Evolutionary conservation across 2,888 invertebrate genomes (phyloP).

Genomic region (Mimas tiliae): DNA sequence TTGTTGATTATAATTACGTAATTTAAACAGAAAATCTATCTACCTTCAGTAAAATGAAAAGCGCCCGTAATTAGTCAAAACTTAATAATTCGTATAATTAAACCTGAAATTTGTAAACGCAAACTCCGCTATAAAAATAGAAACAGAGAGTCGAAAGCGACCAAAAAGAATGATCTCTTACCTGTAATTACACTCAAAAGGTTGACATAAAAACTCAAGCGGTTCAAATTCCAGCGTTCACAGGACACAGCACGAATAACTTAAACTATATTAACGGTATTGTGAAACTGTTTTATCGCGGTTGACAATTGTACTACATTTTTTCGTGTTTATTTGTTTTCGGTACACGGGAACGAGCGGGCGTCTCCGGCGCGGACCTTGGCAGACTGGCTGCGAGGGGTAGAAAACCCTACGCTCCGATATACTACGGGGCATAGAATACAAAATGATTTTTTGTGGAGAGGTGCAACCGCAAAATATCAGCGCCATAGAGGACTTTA

Average conservation of each 20-base stretch:
- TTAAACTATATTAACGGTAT: neutral
- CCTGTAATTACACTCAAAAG: slow-evolving; percentile 50
- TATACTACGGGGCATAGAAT: slow-evolving; percentile 74
- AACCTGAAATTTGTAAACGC: neutral
- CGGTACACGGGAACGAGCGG: slow-evolving; percentile 37
- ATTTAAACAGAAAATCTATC: neutral
- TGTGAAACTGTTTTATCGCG: slow-evolving; percentile 32
- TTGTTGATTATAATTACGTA: neutral
- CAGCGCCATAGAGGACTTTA: too few species aligned
- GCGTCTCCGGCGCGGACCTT: slow-evolving; percentile 52
- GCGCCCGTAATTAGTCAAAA: neutral
- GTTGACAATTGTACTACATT: slow-evolving; percentile 58
- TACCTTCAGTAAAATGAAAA: neutral
- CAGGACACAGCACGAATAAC: slow-evolving; percentile 31
- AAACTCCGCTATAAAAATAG: neutral
- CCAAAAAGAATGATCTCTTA: slow-evolving; percentile 40
- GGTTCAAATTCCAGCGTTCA: slow-evolving; percentile 31
- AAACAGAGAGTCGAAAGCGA: neutral
- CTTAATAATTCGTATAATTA: neutral
- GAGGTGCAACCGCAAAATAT: neutral
- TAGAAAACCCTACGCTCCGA: slow-evolving; percentile 67
- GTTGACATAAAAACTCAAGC: slow-evolving; percentile 38
- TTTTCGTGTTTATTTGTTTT: slow-evolving; percentile 64
- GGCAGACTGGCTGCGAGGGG: slow-evolving; percentile 68
- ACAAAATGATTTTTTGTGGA: slow-evolving; percentile 26